Conservation (phyloP, 30 jellyfish, hydroid and myxozoan species). For the Aurelia coerulea region DNA sequence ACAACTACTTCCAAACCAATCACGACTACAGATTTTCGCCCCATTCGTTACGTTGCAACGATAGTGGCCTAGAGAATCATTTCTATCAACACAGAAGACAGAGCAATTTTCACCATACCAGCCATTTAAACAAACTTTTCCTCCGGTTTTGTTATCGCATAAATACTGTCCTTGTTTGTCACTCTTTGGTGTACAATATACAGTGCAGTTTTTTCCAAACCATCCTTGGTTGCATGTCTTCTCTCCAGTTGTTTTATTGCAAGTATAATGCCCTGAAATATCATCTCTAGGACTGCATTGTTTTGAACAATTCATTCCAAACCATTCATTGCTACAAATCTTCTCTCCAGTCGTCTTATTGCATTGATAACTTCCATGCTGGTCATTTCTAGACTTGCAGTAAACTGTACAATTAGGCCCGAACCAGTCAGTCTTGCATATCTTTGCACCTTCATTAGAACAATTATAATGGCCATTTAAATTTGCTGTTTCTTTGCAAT, state of each 20-base stretch:
- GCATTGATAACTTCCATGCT: conserved; percentile 15
- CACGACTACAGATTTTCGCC: background rate
- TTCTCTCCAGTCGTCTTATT: conserved; percentile 15
- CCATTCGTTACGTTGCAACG: background rate
- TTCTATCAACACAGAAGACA: background rate
- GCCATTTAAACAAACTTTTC: conserved; percentile 4
- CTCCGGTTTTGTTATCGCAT: conserved; percentile 43
- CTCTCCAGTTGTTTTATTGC: conserved; percentile 43
- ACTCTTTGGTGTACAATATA: conserved; percentile 35
- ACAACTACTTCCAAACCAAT: conserved; percentile 3
- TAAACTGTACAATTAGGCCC: conserved; percentile 24
- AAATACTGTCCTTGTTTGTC: conserved; percentile 45
- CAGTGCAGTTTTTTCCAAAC: conserved; percentile 53
- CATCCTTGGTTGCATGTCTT: conserved; percentile 45
- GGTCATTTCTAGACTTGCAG: background rate
- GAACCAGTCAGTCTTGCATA: conserved; percentile 46
- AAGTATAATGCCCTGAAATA: conserved; percentile 47
- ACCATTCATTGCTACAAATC: conserved; percentile 39
- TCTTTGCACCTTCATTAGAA: conserved; percentile 31
- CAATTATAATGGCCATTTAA: background rate
- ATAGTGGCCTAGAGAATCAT: conserved; percentile 14
- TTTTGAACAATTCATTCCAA: conserved; percentile 26
- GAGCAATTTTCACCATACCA: conserved; percentile 37
- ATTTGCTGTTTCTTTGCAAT: background rate
- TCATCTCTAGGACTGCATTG: conserved; percentile 44